Conservation (phyloP, 2,888 invertebrate genomes). For the Acronicta psi region DNA sequence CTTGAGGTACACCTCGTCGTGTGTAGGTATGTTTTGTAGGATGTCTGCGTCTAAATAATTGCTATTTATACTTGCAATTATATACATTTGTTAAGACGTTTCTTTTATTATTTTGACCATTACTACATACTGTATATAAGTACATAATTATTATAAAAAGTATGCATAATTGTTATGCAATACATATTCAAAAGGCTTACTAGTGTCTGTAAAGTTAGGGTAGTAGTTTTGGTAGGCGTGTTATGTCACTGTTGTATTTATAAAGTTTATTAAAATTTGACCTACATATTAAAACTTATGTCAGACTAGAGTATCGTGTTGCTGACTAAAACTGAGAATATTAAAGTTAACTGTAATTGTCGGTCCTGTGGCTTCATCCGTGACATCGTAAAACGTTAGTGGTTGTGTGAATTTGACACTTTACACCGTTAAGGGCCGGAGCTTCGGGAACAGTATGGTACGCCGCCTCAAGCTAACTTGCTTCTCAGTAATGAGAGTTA, state of each 20-base stretch:
- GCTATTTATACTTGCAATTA: neutral
- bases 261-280: neutral
- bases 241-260: neutral
- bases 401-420: constrained; percentile 46
- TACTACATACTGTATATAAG: too few relatives aligned
- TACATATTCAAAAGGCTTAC: constrained; percentile 5
- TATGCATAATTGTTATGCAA: neutral
- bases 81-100: too few relatives aligned
- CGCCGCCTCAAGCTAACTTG: constrained; percentile 8
- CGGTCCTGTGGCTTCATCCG: constrained; percentile 44
- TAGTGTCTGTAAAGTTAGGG: neutral
- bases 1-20: constrained; percentile 3
- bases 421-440: constrained; percentile 24
- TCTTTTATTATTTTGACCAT: neutral
- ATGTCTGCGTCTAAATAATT: neutral
- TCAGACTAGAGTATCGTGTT: neutral
- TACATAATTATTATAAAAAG: neutral
- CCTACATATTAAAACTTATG: neutral
- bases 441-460: constrained; percentile 18
- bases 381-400: constrained; percentile 50
- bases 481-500: neutral
- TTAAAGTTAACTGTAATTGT: constrained; percentile 45
- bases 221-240: neutral
- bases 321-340: constrained; percentile 26
- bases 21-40: neutral